phyloP scores from a whole-genome alignment of 2,888 invertebrate genomes.

The Harpagoxenus sublaevis region DNA sequence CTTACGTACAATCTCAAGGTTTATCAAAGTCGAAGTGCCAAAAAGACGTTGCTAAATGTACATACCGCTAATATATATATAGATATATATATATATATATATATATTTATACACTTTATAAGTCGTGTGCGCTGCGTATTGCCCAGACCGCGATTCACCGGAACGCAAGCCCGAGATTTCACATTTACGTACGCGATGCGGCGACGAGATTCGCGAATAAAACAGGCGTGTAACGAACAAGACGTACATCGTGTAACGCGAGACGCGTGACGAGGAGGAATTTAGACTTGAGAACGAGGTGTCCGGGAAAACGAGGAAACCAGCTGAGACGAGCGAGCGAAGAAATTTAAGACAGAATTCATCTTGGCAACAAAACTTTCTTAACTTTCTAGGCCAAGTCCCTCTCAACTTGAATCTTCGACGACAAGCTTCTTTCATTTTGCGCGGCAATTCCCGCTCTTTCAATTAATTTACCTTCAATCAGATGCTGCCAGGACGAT shows the following conservation, averaged over 20 bases:
- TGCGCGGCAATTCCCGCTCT: background rate
- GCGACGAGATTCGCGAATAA: background rate
- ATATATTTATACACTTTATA: slow-evolving; percentile 35
- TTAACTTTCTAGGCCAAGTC: background rate
- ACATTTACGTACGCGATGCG: background rate
- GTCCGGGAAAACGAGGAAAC: background rate
- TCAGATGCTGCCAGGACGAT: too few species aligned
- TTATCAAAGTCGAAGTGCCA: slow-evolving; percentile 65
- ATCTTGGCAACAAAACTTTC: background rate
- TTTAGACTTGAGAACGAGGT: background rate
- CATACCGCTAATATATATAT: slow-evolving; percentile 11
- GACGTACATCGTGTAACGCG: background rate
- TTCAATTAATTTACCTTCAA: background rate
- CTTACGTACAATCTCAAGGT: slow-evolving; percentile 33
- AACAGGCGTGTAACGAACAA: background rate
- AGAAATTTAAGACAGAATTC: slow-evolving; percentile 6
- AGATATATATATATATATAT: slow-evolving; percentile 41
- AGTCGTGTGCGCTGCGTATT: background rate
- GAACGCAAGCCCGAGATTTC: background rate
- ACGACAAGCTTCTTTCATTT: background rate
- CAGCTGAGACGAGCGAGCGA: background rate
- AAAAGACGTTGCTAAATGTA: slow-evolving; percentile 76
- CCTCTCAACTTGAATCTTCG: background rate
- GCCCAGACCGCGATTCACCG: slow-evolving; percentile 13
- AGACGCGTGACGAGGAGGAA: background rate